phyloP scores from a whole-genome alignment of 2,888 invertebrate genomes.

The Philaethria dido region DNA sequence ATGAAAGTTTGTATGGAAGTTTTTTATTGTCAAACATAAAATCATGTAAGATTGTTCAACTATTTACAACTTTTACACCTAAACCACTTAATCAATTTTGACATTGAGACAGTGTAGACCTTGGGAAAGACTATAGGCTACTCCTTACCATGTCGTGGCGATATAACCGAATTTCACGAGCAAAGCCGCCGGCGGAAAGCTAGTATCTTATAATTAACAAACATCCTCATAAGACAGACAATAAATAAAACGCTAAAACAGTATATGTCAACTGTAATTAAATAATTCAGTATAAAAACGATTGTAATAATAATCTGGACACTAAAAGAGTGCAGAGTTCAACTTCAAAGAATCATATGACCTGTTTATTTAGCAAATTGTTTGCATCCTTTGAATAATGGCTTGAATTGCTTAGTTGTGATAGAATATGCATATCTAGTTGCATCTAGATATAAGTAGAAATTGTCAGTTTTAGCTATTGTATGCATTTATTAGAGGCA shows the following conservation, averaged over 20 bases:
- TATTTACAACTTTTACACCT: too few species aligned
- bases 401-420: conserved; percentile 29
- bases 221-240: neutral
- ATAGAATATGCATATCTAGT: conserved; percentile 34
- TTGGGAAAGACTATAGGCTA: too few species aligned
- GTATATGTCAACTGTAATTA: neutral
- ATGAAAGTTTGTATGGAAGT: too few species aligned
- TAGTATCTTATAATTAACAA: too few species aligned
- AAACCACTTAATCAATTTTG: too few species aligned
- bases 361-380: conserved; percentile 48
- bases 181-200: too few species aligned
- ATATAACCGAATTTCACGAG: too few species aligned
- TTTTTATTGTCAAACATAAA: too few species aligned
- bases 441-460: conserved; percentile 30
- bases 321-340: conserved; percentile 21
- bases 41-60: too few species aligned
- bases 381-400: conserved; percentile 50
- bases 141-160: too few species aligned
- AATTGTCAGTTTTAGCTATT: neutral
- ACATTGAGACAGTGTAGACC: too few species aligned
- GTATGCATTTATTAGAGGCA: neutral
- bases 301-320: conserved; percentile 7
- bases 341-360: conserved; percentile 22
- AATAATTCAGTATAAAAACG: conserved; percentile 1
- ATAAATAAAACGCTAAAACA: neutral